Base-by-base conservation (phyloP, 2,888 invertebrate genomes). In the Xestoiulus laeticollis region DNA sequence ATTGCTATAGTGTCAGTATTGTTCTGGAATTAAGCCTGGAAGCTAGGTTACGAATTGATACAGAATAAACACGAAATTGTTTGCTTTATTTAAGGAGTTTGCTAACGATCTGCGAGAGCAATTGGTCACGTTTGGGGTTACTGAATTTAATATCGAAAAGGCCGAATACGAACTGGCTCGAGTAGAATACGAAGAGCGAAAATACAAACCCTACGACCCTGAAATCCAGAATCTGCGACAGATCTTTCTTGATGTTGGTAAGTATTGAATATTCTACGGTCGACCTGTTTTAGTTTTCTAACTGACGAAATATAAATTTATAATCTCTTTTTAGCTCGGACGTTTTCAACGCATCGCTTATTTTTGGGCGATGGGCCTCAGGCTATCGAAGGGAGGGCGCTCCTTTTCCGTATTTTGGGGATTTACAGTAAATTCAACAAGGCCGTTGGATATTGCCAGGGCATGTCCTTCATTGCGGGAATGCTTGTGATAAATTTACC, bases 381-480 rank as follows among this genome's bases (percentile, higher is more conserved):
- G 2, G 88, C 88, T 6, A 88, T 88, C 33, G 88, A 88, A 85
- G 87, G 88, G 12, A 59, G 87, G 32, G 88, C 88, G 14, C 38
- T 48, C n/a, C 68, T 88, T 26, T 88, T 88, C 85, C 88, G 88
- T n/a, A 87, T 88, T n/a, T 48, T 88, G 30, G 88, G 87, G 10
- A 84, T 86, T 22, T 88, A 88, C 43, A 85, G 86, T 14, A 86
- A 30, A 68, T 88, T 84, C 22, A 88, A 88, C 33, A 48, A 38
- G 19, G 16, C 30, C 1, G 87, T 88, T 26, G 88, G 88, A 8
- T 88, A 88, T 85, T 88, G 88, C 43, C 88, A 88, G 68, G 88
- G 88, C 85, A 88, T 88, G 88, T 88, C 88, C 0, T 88, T 88
- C 48, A 88, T 88, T 38, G 88, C 88, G 8, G 88, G 87, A 32